Percentiles rank a stretch among this genome's conserved stretches.
phyloP scores from a whole-genome alignment of 2,888 invertebrate species.

The Hemistola chrysoprasaria region DNA sequence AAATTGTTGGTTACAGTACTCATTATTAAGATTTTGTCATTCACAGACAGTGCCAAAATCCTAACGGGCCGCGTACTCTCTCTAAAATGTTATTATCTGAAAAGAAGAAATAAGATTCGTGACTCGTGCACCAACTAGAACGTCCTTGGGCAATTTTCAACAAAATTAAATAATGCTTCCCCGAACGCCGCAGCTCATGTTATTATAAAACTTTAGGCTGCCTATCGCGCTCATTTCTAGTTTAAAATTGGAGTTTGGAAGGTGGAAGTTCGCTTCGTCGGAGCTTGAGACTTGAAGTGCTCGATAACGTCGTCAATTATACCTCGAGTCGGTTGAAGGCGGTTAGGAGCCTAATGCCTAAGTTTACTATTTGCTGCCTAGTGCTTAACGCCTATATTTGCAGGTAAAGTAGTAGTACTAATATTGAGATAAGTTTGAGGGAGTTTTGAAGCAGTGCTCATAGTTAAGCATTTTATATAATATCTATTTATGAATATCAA shows the following conservation, averaged over 20 bases:
- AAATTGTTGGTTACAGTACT: too few species aligned
- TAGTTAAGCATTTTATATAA: too few species aligned
- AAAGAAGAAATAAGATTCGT: conserved; percentile 2
- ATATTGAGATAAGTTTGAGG: too few species aligned
- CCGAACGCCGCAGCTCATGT: conserved; percentile 37
- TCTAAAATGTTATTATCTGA: conserved; percentile 6
- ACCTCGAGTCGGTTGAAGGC: conserved; percentile 24
- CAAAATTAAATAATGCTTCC: conserved; percentile 31
- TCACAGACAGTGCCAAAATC: too few species aligned
- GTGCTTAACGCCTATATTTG: neutral
- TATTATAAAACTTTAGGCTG: conserved; percentile 59
- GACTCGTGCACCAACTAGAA: conserved; percentile 7
- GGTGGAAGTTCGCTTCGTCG: conserved; percentile 48
- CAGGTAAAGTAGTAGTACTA: too few species aligned
- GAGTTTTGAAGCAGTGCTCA: too few species aligned
- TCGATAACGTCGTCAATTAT: conserved; percentile 75
- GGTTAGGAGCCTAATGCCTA: conserved; percentile 7
- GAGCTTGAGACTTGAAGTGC: conserved; percentile 45
- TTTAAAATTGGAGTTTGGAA: conserved; percentile 71
- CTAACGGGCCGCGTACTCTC: too few species aligned
- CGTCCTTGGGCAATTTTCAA: conserved; percentile 12
- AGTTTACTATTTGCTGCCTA: conserved; percentile 11
- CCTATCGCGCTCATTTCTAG: conserved; percentile 53
- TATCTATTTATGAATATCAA: too few species aligned
- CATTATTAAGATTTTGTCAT: too few species aligned